Base-by-base conservation (phyloP, 2,797 vertebrate species). In the Hydrocynus forskahlii region DNA sequence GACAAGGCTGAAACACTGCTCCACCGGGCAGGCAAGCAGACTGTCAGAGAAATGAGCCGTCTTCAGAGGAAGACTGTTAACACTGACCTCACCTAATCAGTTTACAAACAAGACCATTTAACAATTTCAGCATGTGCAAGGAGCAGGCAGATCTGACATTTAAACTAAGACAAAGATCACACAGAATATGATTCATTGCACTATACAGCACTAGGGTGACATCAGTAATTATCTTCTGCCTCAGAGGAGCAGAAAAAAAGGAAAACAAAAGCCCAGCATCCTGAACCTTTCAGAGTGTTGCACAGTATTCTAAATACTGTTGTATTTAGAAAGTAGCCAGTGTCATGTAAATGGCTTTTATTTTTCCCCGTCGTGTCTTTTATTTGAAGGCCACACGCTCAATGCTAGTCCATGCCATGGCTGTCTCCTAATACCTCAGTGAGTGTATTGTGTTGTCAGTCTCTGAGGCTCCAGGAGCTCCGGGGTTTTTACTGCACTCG, bases 361-460 rank as follows among this genome's bases (percentile, higher is more conserved):
- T 91, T 91, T 92, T 90, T 87, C 89, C 88, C 90, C 89, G 89
- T 92, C 90, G 87, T 90, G 90, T 88, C 88, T 91, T 89, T 88
- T 85, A 87, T 89, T 87, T 84, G 85, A 88, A 88, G 88, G 90
- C 89, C 92, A 92, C 88, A 86, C 86, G 90, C 80, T 93, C 81
- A 92, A 93, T 92, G 89, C 77, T 43, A 83, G 83, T 85, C 90
- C 86, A 90, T 89, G 85, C 89, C 79, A 55, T 84, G 89, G 87
- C 88, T 85, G 89, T 90, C 89, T 91, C 89, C 90, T 92, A 85
- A 86, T 88, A 92, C 89, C 91, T 92, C 87, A 88, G 88, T 88
- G 89, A 83, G 80, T 84, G 88, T 89, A 92, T 94, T 94, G 89
- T 93, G 92, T 91, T 94, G 94, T 93, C 93, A 94, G 87, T 94